Base-by-base conservation (phyloP, 2,888 invertebrate species). In the Onthophagus sagittarius region DNA sequence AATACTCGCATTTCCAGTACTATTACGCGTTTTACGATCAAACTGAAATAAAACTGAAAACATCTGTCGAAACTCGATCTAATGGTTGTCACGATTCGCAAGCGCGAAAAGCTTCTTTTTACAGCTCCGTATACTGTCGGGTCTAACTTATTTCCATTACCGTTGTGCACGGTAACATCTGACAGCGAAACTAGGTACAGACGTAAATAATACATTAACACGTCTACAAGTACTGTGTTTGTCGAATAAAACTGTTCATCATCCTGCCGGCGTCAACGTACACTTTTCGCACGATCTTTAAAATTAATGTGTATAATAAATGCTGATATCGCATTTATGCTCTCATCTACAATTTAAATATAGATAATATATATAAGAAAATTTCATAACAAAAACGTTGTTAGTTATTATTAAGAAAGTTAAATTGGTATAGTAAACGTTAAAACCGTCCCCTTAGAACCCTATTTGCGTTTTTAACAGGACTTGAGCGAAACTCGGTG, bases 381-480 rank as follows among this genome's bases (percentile, higher is more conserved):
- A 53, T 53, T 53, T 7, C 11, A 53, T 53, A 53, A 53, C 39
- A 53, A 53, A 67, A 67, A 67, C 9, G 67, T 32, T 31, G 67
- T 67, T 67, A 67, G 67, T 67, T 31, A 67, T 23, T 67, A 67
- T 67, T 67, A 67, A 67, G 31, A 67, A 67, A 67, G 67, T 67
- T 67, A 67, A 67, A 67, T 67, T 67, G 31, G 15, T 32, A n/a
- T 7, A 6, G 67, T 31, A 31, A 67, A 4, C 32, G 67, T 67
- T 67, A 32, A 32, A 67, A 67, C 67, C 67, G 67, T 32, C 67
- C 31, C n/a, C 31, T 67, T 67, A 67, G 15, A 67, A 23, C 32
- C 67, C 32, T 67, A 67, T 67, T 67, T 67, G 67, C 67, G 67
- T 67, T 67, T 67, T 67, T 67, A 67, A 67, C 32, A 32, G 67